Evolutionary conservation across 1,140 invertebrate genomes (phyloP).

Genomic region (Leucophenga varia): DNA sequence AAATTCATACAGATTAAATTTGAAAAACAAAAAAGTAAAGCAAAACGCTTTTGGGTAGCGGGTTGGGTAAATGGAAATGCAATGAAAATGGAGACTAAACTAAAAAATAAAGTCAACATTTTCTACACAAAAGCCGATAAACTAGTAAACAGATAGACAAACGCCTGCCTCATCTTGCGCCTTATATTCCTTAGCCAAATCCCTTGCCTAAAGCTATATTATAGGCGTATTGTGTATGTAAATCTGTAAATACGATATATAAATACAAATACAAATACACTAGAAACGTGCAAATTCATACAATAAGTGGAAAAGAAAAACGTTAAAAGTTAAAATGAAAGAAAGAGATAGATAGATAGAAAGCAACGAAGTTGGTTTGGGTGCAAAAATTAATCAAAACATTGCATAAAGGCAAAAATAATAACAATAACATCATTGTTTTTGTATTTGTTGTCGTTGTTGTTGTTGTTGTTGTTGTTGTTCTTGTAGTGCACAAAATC

Average conservation of each 20-base stretch:
- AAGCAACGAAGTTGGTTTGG: constrained; percentile 22
- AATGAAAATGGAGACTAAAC: no score
- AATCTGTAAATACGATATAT: no score
- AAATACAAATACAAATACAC: constrained; percentile 29
- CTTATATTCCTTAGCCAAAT: not conserved
- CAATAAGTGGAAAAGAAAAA: not conserved
- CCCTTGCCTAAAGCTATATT: no score
- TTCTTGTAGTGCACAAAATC: constrained; percentile 11
- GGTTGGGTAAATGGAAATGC: not conserved
- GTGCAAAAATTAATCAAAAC: constrained; percentile 54
- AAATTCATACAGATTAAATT: not conserved
- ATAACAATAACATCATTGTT: constrained; percentile 52
- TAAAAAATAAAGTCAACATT: no score
- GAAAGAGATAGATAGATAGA: not conserved
- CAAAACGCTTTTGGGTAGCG: no score
- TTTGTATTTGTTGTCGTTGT: constrained; percentile 14
- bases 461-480: constrained; percentile 2
- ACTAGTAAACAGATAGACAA: no score
- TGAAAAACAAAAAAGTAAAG: not conserved
- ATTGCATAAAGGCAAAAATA: constrained; percentile 54
- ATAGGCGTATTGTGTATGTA: no score
- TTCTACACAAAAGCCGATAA: no score
- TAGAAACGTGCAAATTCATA: constrained; percentile 47
- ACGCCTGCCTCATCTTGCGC: constrained; percentile 18
- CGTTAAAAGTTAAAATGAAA: constrained; percentile 8